phyloP scores from a whole-genome alignment of 2,888 invertebrate species.

The Achlya flavicornis region DNA sequence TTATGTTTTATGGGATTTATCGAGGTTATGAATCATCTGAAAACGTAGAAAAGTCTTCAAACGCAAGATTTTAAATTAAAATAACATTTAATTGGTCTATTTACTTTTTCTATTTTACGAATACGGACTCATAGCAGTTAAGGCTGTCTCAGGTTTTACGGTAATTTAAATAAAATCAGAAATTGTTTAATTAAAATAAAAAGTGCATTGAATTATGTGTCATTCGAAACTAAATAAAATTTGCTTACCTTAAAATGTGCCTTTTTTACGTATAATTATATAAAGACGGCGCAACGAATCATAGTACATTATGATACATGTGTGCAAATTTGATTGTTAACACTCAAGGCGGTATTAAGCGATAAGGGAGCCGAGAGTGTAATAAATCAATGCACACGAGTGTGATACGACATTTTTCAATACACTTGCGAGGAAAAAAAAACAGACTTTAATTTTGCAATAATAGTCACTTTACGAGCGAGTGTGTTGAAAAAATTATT shows the following conservation, averaged over 20 bases:
- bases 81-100: background rate
- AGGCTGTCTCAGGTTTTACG: background rate
- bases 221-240: background rate
- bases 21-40: slow-evolving; percentile 1
- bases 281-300: background rate
- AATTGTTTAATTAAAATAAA: background rate
- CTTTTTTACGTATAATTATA: background rate
- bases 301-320: too few species aligned
- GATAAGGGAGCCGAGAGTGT: too few species aligned
- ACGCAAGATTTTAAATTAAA: background rate
- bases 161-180: background rate
- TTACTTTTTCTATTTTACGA: background rate
- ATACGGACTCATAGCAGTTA: background rate
- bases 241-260: slow-evolving; percentile 2
- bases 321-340: too few species aligned
- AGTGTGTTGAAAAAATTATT: too few species aligned
- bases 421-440: too few species aligned
- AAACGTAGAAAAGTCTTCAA: background rate
- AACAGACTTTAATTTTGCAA: too few species aligned
- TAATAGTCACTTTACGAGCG: too few species aligned
- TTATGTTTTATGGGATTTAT: slow-evolving; percentile 8
- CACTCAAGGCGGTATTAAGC: too few species aligned
- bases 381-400: too few species aligned
- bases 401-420: too few species aligned
- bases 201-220: background rate